phyloP scores from a whole-genome alignment of 2,888 invertebrate species.

The Hyposoter dolosus region DNA sequence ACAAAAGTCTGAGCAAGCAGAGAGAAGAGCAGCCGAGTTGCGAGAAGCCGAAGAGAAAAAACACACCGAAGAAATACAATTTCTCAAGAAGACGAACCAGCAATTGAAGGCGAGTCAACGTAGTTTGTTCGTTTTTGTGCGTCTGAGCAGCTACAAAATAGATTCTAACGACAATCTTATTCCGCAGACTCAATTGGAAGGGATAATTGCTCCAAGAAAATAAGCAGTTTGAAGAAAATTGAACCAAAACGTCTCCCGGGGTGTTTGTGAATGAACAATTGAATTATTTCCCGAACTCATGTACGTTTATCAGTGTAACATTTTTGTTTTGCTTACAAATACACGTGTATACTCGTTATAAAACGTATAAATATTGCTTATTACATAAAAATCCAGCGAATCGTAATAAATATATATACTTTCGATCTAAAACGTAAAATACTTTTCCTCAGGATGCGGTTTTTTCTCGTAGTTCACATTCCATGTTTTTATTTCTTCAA shows the following conservation, averaged over 20 bases:
- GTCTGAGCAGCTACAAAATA: background rate
- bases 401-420: constrained; percentile 79
- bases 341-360: constrained; percentile 77
- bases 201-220: constrained; percentile 97
- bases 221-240: constrained; percentile 83
- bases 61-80: constrained; percentile 95
- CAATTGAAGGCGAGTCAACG: constrained; percentile 91
- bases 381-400: constrained; percentile 76
- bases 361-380: constrained; percentile 82
- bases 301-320: constrained; percentile 76
- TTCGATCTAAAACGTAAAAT: constrained; percentile 71
- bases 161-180: constrained; percentile 67
- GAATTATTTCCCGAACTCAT: constrained; percentile 74
- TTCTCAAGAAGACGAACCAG: constrained; percentile 96
- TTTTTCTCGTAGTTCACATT: constrained; percentile 24
- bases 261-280: constrained; percentile 36
- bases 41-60: constrained; percentile 96
- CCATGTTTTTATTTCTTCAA: constrained; percentile 26
- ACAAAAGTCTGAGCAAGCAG: constrained; percentile 92
- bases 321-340: constrained; percentile 75
- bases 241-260: background rate
- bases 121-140: background rate
- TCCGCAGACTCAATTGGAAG: constrained; percentile 94
- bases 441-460: constrained; percentile 61
- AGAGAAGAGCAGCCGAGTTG: constrained; percentile 92